Conservation (phyloP, 2,797 vertebrate species). For the Anguilla anguilla region DNA sequence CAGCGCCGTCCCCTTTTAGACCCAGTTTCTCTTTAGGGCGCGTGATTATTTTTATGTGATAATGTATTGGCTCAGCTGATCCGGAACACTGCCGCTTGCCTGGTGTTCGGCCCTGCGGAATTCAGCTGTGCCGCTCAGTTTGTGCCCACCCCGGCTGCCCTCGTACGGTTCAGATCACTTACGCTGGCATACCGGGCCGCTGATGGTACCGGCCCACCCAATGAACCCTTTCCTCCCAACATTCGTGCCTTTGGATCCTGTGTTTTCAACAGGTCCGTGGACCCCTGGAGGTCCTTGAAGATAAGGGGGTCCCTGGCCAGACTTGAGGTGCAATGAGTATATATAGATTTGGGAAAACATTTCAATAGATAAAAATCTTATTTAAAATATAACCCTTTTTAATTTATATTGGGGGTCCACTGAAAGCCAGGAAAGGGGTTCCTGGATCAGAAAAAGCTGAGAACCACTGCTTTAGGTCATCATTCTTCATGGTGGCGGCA, state of each 20-base stretch:
- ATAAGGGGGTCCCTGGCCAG: too few relatives aligned
- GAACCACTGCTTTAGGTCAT: too few relatives aligned
- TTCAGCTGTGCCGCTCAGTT: background rate
- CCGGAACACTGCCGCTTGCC: background rate
- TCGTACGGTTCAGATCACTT: background rate
- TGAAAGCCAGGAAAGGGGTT: too few relatives aligned
- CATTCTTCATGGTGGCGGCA: too few relatives aligned
- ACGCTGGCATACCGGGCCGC: background rate
- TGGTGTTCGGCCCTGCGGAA: background rate
- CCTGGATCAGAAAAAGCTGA: too few relatives aligned
- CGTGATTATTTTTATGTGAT: background rate
- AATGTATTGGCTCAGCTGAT: background rate
- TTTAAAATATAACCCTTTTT: too few relatives aligned
- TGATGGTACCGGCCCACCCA: background rate
- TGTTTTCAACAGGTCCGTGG: background rate
- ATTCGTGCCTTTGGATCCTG: background rate
- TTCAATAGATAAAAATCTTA: too few relatives aligned
- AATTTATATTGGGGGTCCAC: too few relatives aligned
- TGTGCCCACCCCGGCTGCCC: background rate
- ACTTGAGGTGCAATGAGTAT: too few relatives aligned
- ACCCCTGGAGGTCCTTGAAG: too few relatives aligned
- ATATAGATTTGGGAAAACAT: too few relatives aligned
- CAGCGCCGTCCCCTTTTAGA: background rate
- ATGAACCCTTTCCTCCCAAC: background rate
- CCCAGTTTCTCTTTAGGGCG: background rate